Evolutionary conservation across 2,797 vertebrate species (phyloP).

Genomic region (Balearica regulorum): DNA sequence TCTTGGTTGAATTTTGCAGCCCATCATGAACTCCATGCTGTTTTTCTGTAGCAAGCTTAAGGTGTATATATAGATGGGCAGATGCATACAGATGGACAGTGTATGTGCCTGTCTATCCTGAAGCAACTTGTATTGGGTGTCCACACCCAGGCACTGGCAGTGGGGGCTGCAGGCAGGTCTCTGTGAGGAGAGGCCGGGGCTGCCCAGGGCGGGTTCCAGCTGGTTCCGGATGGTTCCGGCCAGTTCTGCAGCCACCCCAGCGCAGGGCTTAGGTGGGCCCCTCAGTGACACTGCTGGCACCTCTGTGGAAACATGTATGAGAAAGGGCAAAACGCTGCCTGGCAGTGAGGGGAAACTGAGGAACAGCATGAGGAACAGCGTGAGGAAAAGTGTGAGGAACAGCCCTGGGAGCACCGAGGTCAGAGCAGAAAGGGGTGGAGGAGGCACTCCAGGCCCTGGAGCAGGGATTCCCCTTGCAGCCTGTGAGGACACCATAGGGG

Average conservation of each 20-base stretch:
- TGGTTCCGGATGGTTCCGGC: neutral
- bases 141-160: fast-evolving
- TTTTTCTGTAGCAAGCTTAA: neutral
- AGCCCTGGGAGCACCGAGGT: fast-evolving
- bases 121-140: neutral
- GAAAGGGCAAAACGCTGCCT: neutral
- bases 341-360: neutral
- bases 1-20: neutral
- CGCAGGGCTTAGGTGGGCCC: neutral
- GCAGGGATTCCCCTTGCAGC: neutral
- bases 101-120: too few relatives aligned
- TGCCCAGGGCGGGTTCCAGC: neutral
- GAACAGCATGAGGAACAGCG: too few relatives aligned
- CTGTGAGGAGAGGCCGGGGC: neutral
- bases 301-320: neutral
- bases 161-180: fast-evolving
- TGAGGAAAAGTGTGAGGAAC: too few relatives aligned
- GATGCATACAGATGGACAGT: fast-evolving
- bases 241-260: neutral
- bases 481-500: fast-evolving
- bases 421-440: fast-evolving
- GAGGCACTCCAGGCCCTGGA: fast-evolving
- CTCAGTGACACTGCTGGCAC: fast-evolving
- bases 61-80: neutral
- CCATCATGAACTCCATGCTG: neutral